Evolutionary conservation across 2,888 invertebrate species (phyloP).

Genomic region (Magallana nippona): DNA sequence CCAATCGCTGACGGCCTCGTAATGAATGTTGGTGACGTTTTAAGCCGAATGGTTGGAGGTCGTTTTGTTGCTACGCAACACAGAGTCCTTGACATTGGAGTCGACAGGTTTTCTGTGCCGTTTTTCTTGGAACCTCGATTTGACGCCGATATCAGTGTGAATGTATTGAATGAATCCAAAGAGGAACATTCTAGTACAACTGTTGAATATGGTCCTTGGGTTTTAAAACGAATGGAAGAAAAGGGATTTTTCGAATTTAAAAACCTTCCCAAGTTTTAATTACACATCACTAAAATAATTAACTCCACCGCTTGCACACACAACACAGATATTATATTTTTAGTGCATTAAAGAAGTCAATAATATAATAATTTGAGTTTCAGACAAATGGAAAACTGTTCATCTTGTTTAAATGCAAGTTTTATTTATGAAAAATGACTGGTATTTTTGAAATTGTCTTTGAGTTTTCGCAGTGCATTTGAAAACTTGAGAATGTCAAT

Average conservation of each 20-base stretch:
- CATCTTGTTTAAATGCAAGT: no score
- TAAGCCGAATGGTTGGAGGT: constrained; percentile 65
- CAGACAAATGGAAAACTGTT: no score
- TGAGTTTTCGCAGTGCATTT: constrained; percentile 38
- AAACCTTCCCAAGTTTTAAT: constrained; percentile 53
- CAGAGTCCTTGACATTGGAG: constrained; percentile 66
- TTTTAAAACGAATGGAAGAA: constrained; percentile 61
- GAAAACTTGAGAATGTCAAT: constrained; percentile 61
- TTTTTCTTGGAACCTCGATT: constrained; percentile 69
- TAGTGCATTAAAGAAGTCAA: no score
- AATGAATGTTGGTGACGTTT: constrained; percentile 69
- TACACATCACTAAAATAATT: not conserved
- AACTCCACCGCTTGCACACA: no score
- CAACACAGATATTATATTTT: no score
- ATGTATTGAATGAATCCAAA: constrained; percentile 58
- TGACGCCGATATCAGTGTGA: constrained; percentile 62
- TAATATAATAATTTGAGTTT: no score
- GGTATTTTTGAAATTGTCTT: no score
- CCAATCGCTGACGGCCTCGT: constrained; percentile 62
- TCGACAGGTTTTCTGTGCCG: constrained; percentile 64
- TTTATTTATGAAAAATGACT: no score
- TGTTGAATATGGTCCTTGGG: constrained; percentile 61
- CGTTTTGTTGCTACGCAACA: constrained; percentile 67
- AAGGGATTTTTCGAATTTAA: constrained; percentile 61
- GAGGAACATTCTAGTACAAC: constrained; percentile 43